Evolutionary conservation across 2,888 invertebrate species (phyloP), one percentile per base, ranked within the genome.

Genomic region (Vesta saturnalis): DNA sequence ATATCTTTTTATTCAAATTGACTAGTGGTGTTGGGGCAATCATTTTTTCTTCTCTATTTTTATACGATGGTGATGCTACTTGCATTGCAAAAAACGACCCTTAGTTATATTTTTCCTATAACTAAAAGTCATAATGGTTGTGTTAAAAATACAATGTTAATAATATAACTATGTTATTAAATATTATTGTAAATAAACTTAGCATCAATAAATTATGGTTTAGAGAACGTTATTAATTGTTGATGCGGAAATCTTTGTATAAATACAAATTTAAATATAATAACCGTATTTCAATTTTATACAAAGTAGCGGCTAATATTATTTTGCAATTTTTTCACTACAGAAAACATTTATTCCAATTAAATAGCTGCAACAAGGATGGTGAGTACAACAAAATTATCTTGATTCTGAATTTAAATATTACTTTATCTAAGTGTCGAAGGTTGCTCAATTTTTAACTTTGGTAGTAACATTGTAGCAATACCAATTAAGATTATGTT

Each of bases 101-200:
- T 73, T 71, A 73, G 70, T 74, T 74, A 71, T 64, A 71, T 60
- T 65, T 72, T 69, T 67, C 60, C 69, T 71, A 71, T 72, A 72
- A 74, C 70, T 73, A 72, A 73, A 54, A 72, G 58, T 71, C 72
- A 70, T 70, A 67, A 73, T 76, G 77, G 81, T 81, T 81, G 80
- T 82, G 81, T 81, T 81, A 76, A 70, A 72, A 75, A 79, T 77
- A 72, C 77, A 74, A 72, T 76, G 74, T 76, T 75, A 76, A 79
- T 74, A 76, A 78, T 81, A 79, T 80, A 77, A 77, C 78, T 81
- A 81, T 79, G 81, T 81, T 81, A 81, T 69, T 71, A 70, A 67
- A 70, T 72, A 78, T 76, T 78, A 78, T 68, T 82, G 81, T 82
- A 82, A 79, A 81, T 82, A 81, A 79, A 76, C 79, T 78, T 81